A percentile compares a stretch with the other conserved stretches of the same genome.
Conservation (phyloP, 1,140 invertebrate species). For the Trinorchestia longiramus region DNA sequence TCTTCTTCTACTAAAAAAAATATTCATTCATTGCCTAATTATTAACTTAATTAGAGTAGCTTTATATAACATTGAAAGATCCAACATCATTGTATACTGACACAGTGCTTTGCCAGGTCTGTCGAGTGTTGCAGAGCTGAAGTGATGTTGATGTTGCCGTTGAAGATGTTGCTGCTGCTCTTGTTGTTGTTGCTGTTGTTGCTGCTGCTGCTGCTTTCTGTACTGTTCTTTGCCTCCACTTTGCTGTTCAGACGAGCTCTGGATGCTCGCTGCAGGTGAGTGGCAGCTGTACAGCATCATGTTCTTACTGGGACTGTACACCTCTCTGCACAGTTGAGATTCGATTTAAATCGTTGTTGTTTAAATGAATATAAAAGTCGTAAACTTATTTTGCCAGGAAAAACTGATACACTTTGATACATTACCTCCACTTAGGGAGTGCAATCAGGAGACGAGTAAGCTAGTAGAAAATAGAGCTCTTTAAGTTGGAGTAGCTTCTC, state of each 20-base stretch:
- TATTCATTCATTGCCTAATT: no score
- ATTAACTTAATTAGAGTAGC: no score
- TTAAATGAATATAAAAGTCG: no score
- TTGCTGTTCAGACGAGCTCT: not conserved
- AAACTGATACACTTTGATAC: no score
- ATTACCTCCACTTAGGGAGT: no score
- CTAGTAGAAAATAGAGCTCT: no score
- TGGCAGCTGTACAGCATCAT: conserved; percentile 41
- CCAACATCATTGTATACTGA: not conserved
- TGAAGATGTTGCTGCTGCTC: not conserved
- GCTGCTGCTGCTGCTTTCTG: not conserved
- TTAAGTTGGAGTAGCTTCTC: no score
- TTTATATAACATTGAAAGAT: no score
- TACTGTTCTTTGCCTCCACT: not conserved
- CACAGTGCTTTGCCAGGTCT: not conserved
- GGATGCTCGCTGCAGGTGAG: not conserved
- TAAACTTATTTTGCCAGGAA: no score
- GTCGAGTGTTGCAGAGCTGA: conserved; percentile 10
- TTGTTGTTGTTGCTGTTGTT: not conserved
- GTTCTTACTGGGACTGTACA: conserved; percentile 39
- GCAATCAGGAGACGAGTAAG: no score
- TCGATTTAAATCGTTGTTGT: not conserved
- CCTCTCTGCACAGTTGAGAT: not conserved
- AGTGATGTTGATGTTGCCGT: not conserved
- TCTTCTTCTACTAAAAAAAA: no score